These are phyloP conservation scores for Leucoma salicis DNA, from an alignment of 2,888 invertebrate genomes.

Conservation along the genomic window DNA sequence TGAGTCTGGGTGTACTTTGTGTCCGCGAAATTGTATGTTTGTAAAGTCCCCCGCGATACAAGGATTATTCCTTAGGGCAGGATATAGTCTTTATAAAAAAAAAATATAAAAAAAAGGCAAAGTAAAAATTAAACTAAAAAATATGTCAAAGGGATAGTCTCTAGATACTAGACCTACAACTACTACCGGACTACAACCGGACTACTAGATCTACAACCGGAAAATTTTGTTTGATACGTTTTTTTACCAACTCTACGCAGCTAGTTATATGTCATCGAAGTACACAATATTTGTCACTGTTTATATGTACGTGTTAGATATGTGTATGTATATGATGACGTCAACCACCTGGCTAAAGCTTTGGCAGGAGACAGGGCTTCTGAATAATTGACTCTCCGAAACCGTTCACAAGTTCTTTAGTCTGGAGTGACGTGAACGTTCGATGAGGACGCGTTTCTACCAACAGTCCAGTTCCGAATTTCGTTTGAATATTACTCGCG, in stretches of 20 bases:
- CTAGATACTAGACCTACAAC: too few species aligned
- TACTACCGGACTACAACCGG: too few species aligned
- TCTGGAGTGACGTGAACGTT: slow-evolving; percentile 67
- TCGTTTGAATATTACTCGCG: slow-evolving; percentile 33
- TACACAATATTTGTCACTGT: slow-evolving; percentile 58
- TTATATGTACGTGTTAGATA: slow-evolving; percentile 54
- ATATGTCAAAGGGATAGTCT: too few species aligned
- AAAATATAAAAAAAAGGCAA: too few species aligned
- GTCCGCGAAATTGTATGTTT: too few species aligned
- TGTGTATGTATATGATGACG: slow-evolving; percentile 61
- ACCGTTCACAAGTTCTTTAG: slow-evolving; percentile 70
- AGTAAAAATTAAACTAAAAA: too few species aligned
- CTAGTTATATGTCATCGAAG: slow-evolving; percentile 54
- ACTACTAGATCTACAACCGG: too few species aligned
- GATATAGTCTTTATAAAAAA: too few species aligned
- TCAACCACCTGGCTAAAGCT: slow-evolving; percentile 73
- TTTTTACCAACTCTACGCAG: slow-evolving; percentile 42
- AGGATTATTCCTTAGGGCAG: too few species aligned
- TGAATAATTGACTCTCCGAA: slow-evolving; percentile 73
- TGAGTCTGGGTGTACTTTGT: too few species aligned
- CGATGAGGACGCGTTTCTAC: slow-evolving; percentile 30
- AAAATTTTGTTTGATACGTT: too few species aligned
- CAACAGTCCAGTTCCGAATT: slow-evolving; percentile 35
- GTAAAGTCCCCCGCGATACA: too few species aligned
- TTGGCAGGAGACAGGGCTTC: slow-evolving; percentile 77